Percentiles rank a stretch among this genome's conserved stretches.
Conservation (phyloP, 2,888 invertebrate species). For the Drosophila yooni region DNA sequence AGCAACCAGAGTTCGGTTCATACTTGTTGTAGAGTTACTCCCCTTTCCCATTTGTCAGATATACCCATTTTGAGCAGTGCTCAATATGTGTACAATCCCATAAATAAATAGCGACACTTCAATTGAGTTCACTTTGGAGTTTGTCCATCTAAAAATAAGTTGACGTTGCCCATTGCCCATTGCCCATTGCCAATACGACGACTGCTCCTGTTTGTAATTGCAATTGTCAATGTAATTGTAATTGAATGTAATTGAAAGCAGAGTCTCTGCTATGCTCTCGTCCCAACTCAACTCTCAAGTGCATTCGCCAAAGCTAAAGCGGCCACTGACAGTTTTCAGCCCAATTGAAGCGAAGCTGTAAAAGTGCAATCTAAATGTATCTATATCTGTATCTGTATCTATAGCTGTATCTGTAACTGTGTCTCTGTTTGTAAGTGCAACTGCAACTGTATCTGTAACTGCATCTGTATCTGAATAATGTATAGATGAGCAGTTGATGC, state of each 20-base stretch:
- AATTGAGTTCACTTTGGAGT: constrained; percentile 59
- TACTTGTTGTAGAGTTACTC: background rate
- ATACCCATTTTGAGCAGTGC: constrained; percentile 2
- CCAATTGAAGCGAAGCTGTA: constrained; percentile 63
- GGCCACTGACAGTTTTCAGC: constrained; percentile 50
- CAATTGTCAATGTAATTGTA: constrained; percentile 36
- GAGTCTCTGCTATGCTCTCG: constrained; percentile 15
- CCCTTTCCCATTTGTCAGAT: background rate
- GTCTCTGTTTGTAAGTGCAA: constrained; percentile 1
- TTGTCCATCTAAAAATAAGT: constrained; percentile 63
- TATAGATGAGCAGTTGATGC: constrained; percentile 8
- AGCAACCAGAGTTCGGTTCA: background rate
- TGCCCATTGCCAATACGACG: constrained; percentile 22
- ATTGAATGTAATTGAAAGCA: constrained; percentile 67
- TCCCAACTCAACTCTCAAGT: constrained; percentile 48
- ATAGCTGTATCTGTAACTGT: constrained; percentile 6
- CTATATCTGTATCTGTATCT: background rate
- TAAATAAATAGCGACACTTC: constrained; percentile 57
- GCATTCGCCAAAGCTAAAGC: constrained; percentile 45
- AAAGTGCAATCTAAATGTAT: constrained; percentile 62
- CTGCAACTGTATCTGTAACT: constrained; percentile 5
- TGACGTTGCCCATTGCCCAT: background rate
- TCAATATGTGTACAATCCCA: constrained; percentile 8
- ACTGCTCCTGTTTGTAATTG: constrained; percentile 13
- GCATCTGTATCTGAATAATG: constrained; percentile 13